These are phyloP conservation scores for Philereme transversata DNA, from an alignment of 2,888 invertebrate genomes.

Conservation along the genomic window DNA sequence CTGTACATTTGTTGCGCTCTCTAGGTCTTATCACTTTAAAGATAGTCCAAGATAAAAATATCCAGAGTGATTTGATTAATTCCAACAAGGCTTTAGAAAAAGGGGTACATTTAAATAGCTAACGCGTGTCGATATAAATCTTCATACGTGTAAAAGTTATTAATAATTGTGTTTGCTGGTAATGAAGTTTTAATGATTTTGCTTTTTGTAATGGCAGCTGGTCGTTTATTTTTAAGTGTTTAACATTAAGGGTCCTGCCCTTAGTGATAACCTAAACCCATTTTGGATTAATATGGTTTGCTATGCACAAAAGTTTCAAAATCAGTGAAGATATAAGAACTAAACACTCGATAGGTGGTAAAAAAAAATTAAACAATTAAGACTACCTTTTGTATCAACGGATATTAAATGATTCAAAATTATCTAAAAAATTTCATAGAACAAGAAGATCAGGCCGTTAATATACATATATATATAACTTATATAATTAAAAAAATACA, in stretches of 20 bases:
- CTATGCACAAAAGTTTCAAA: no score
- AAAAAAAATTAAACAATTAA: no score
- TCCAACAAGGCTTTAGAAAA: slow-evolving; percentile 73
- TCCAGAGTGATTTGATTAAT: slow-evolving; percentile 81
- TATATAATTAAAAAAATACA: no score
- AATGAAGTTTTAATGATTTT: slow-evolving; percentile 70
- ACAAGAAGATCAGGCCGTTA: no score
- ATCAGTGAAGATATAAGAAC: no score
- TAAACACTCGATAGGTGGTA: no score
- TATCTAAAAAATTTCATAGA: no score
- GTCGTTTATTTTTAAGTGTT: slow-evolving; percentile 16
- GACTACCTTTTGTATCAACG: no score
- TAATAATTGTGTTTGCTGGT: slow-evolving; percentile 64
- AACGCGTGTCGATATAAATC: slow-evolving; percentile 82
- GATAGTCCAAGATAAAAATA: slow-evolving; percentile 57
- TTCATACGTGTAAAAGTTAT: slow-evolving; percentile 61
- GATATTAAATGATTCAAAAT: no score
- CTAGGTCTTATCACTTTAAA: slow-evolving; percentile 7
- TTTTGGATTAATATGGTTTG: no score
- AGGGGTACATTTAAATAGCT: slow-evolving; percentile 77
- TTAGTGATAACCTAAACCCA: no score
- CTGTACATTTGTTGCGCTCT: not conserved
- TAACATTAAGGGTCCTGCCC: not conserved
- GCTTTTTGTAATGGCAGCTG: slow-evolving; percentile 46
- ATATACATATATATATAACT: no score